Evolutionary conservation across 2,113 vertebrate species (phyloP).

Genomic region (Siphamia tubifer): DNA sequence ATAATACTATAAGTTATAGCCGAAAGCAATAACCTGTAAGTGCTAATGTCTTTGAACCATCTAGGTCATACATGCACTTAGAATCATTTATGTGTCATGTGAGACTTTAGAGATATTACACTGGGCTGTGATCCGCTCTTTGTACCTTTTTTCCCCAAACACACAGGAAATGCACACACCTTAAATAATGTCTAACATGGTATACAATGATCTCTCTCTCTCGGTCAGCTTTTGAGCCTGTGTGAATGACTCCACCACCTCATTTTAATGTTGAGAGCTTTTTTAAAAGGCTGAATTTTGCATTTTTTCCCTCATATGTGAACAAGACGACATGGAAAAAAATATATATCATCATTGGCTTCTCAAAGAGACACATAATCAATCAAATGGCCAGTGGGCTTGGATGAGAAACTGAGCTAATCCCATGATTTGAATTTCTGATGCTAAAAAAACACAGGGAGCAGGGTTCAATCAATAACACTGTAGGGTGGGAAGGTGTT

Average conservation of each 20-base stretch:
- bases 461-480: background rate
- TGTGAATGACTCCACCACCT: background rate
- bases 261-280: slow-evolving; percentile 1
- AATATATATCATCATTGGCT: slow-evolving; percentile 8
- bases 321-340: slow-evolving; percentile 13
- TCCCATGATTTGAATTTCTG: slow-evolving; percentile 12
- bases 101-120: background rate
- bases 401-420: background rate
- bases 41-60: slow-evolving; percentile 35
- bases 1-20: slow-evolving; percentile 1
- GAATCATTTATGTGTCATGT: background rate
- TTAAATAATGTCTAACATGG: background rate
- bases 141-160: background rate
- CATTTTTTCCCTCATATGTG: slow-evolving; percentile 11
- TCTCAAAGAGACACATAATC: slow-evolving; percentile 24
- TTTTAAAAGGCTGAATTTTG: slow-evolving; percentile 31
- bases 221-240: background rate
- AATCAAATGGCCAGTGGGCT: slow-evolving; percentile 13
- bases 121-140: background rate
- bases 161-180: background rate
- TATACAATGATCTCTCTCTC: background rate
- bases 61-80: slow-evolving; percentile 24
- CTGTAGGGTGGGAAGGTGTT: background rate
- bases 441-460: background rate
- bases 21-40: slow-evolving; percentile 21